Evolutionary conservation across 2,888 invertebrate species (phyloP).

Genomic region (Drosophila robusta): DNA sequence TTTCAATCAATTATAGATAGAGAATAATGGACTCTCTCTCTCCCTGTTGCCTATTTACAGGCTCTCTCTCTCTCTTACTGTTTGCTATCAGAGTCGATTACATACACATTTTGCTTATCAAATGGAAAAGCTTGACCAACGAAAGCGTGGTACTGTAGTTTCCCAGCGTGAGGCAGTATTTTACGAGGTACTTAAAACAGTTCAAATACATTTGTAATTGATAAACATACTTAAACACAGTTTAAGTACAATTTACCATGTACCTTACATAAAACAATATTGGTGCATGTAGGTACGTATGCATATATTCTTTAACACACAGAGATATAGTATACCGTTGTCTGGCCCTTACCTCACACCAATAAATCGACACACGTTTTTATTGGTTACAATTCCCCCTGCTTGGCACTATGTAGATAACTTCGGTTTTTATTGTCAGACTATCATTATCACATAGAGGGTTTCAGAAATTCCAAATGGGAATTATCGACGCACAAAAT

Average conservation of each 20-base stretch:
- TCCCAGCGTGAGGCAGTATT: neutral
- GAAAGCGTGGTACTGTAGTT: neutral
- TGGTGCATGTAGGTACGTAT: neutral
- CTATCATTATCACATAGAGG: no score
- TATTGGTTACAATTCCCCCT: neutral
- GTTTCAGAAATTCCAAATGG: no score
- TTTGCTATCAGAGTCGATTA: slow-evolving; percentile 4
- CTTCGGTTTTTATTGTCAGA: neutral
- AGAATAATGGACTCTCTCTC: neutral
- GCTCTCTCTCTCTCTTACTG: neutral
- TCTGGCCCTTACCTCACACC: neutral
- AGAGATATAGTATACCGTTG: neutral
- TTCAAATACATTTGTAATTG: slow-evolving; percentile 1
- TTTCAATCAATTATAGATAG: neutral
- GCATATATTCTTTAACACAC: no score
- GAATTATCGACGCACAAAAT: no score
- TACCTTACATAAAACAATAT: neutral
- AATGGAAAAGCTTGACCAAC: slow-evolving; percentile 19
- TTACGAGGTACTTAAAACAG: slow-evolving; percentile 2
- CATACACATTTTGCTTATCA: slow-evolving; percentile 32
- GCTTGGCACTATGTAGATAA: neutral
- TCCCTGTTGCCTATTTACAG: neutral
- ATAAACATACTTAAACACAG: neutral
- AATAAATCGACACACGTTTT: neutral
- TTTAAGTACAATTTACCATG: neutral